Conservation (phyloP, 1,140 invertebrate genomes). For the Oedothorax gibbosus region DNA sequence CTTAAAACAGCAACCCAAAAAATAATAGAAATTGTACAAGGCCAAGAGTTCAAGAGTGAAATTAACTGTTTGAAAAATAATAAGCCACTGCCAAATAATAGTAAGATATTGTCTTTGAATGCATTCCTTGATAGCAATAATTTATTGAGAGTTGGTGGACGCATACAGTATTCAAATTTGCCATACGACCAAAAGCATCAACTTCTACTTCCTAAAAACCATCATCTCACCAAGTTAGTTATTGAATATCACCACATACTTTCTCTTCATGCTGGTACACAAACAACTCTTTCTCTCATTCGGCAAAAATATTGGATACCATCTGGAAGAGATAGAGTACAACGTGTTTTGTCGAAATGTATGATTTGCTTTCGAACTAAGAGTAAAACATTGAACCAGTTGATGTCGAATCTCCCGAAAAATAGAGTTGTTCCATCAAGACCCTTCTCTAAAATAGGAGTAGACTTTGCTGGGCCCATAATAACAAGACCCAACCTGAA, state of each 20-base stretch:
- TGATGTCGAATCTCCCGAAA: conserved; percentile 7
- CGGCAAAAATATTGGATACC: conserved; percentile 9
- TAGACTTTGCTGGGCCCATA: conserved; percentile 69
- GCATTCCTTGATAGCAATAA: conserved; percentile 17
- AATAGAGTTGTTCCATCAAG: conserved; percentile 38
- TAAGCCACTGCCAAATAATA: too few relatives aligned
- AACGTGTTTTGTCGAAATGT: not conserved
- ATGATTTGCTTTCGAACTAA: conserved; percentile 10
- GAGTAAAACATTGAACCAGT: not conserved
- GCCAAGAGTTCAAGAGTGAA: too few relatives aligned
- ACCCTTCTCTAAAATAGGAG: conserved; percentile 66
- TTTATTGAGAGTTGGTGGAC: conserved; percentile 18
- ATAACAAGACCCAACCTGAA: conserved; percentile 63
- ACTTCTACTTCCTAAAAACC: conserved; percentile 3
- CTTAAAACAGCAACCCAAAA: too few relatives aligned
- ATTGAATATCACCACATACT: conserved; percentile 10
- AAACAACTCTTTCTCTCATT: not conserved
- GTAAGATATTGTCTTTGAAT: too few relatives aligned
- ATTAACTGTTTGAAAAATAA: too few relatives aligned
- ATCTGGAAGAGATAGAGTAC: not conserved
- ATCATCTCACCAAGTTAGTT: conserved; percentile 5
- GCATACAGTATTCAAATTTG: conserved; percentile 2
- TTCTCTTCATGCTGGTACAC: conserved; percentile 4
- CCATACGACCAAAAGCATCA: conserved; percentile 20
- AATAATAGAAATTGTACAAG: too few relatives aligned